Evolutionary conservation across 2,113 vertebrate genomes (phyloP), one percentile per base, ranked within the genome.

Genomic region (Neodon shergylaensis): DNA sequence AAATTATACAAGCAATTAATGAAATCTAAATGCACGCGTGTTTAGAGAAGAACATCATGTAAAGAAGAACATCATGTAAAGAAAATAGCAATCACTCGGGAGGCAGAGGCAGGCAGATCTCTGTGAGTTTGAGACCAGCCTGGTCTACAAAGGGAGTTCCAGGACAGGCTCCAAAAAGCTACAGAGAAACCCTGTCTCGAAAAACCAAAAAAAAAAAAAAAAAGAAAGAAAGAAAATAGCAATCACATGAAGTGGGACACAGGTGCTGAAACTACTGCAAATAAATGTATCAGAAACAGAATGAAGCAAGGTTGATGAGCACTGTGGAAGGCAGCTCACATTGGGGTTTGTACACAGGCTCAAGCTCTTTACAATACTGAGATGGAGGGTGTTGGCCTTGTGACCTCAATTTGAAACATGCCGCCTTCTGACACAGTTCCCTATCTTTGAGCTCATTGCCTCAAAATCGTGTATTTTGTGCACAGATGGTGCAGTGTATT

Each of bases 1-100:
- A 77, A 90, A 92, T 49, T 92, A 36, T 26, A 33, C 28, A 77
- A 76, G 61, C 76, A 72, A 73, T 85, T 88, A 93, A 87, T 79
- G 76, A 91, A 78, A 93, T 78, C 21, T 81, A 28, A 88, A 83
- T 91, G 52, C 1, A 93, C 22, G 13, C 47, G 63, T 42, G 44
- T 26, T 49, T 13, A 66, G 22, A 66, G 28, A 91, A 88, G 24
- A 4, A 70, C 2, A 58, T 9, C 1, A 21, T 65, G 21, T 79
- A 21, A 91, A 24, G n/a, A n/a, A n/a, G n/a, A n/a, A n/a, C n/a
- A n/a, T n/a, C n/a, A n/a, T n/a, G n/a, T n/a, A n/a, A n/a, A n/a
- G 90, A 92, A 47, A 87, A 91, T 81, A 66, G 31, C 76, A 5
- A 76, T 58, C 28, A 63, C 77, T n/a, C n/a, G n/a, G n/a, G n/a